These are phyloP conservation scores for Drosophila busckii DNA, from an alignment of 1,140 invertebrate species.

Conservation along the genomic window DNA sequence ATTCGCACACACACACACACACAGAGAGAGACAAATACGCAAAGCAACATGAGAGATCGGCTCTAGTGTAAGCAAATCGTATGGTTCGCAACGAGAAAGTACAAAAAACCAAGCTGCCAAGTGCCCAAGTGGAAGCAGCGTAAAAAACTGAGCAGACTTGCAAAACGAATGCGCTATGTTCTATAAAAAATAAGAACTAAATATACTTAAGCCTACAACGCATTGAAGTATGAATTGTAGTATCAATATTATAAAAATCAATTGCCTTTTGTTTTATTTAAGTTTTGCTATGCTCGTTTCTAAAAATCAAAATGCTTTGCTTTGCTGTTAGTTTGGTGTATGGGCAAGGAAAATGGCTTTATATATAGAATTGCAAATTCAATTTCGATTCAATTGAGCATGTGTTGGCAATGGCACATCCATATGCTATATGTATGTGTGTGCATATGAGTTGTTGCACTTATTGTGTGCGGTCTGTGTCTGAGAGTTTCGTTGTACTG, in stretches of 20 bases:
- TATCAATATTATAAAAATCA: no score
- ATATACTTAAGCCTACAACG: no score
- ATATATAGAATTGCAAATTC: conserved; percentile 77
- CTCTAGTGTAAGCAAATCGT: conserved; percentile 47
- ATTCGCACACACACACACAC: conserved; percentile 45
- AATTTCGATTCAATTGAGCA: conserved; percentile 77
- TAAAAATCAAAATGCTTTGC: no score
- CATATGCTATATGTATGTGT: conserved; percentile 46
- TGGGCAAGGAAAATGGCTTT: conserved; percentile 72
- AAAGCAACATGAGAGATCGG: conserved; percentile 32
- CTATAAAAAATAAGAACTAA: no score
- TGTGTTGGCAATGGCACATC: conserved; percentile 63
- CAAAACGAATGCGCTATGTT: no score
- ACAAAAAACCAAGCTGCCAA: conserved; percentile 62
- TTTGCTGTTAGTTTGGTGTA: conserved; percentile 36
- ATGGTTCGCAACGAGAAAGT: conserved; percentile 33
- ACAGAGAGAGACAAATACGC: no score
- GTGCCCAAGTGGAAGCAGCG: conserved; percentile 35
- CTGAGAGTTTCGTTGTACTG: conserved; percentile 54
- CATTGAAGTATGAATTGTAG: no score
- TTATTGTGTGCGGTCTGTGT: conserved; percentile 17
- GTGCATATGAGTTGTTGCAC: conserved; percentile 32
- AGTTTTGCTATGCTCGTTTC: no score
- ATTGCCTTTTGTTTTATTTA: no score
- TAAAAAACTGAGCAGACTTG: conserved; percentile 14